Conservation (phyloP, 2,888 invertebrate genomes). For the Neoaliturus tenellus region DNA sequence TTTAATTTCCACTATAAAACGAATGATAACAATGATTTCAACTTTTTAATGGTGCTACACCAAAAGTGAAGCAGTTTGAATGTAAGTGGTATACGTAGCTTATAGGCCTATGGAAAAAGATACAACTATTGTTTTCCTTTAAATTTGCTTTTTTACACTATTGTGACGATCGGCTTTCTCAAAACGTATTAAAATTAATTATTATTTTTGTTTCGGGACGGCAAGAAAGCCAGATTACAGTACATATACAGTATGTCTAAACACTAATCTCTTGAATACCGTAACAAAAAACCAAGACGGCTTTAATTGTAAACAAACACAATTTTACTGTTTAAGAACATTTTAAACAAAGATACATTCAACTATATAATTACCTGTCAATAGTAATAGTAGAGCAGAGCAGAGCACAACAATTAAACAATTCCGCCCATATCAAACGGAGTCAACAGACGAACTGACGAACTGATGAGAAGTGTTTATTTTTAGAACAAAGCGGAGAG, state of each 20-base stretch:
- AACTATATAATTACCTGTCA: constrained; percentile 1
- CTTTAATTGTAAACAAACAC: neutral
- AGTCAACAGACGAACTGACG: constrained; percentile 31
- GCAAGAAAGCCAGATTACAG: neutral
- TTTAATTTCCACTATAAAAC: neutral
- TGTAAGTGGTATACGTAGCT: neutral
- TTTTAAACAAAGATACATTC: neutral
- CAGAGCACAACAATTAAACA: neutral
- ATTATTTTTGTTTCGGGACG: neutral
- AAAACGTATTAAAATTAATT: too few relatives aligned
- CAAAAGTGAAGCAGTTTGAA: constrained; percentile 3
- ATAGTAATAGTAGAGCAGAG: constrained; percentile 4
- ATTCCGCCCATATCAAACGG: constrained; percentile 20
- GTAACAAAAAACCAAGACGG: neutral
- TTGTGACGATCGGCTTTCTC: too few relatives aligned
- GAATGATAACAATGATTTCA: neutral
- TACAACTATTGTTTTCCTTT: neutral
- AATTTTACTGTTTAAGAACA: neutral
- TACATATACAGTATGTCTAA: neutral
- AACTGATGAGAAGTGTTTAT: constrained; percentile 19
- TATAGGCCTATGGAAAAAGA: neutral
- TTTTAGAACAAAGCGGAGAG: constrained; percentile 3
- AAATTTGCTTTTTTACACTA: neutral
- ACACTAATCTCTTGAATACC: neutral
- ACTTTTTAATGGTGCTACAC: neutral